Conservation (phyloP, 2,113 vertebrate species). For the Mobula birostris region DNA sequence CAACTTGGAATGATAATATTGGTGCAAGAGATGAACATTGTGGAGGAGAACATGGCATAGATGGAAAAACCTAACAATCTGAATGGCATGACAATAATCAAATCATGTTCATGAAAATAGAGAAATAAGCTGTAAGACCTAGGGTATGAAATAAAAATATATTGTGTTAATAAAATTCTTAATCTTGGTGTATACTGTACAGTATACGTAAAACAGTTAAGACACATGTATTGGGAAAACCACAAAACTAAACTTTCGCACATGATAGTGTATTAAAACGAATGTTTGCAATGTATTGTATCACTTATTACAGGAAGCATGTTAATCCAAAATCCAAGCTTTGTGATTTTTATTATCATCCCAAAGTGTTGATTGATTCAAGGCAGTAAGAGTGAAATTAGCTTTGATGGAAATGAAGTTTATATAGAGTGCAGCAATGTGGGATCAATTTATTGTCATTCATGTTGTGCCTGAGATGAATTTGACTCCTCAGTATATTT, state of each 20-base stretch:
- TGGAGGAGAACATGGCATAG: not conserved
- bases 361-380: too few species aligned
- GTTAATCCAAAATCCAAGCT: not conserved
- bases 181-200: too few species aligned
- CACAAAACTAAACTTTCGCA: not conserved
- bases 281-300: not conserved
- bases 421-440: not conserved
- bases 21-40: not conserved
- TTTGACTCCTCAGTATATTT: not conserved
- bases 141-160: not conserved
- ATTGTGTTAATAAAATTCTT: not conserved
- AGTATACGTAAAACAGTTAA: not conserved
- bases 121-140: not conserved
- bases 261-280: not conserved
- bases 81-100: not conserved
- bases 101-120: not conserved
- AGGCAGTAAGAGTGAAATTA: not conserved
- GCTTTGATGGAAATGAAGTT: not conserved
- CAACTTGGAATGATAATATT: not conserved
- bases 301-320: not conserved
- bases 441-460: not conserved
- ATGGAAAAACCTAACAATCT: not conserved
- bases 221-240: not conserved
- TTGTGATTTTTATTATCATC: not conserved
- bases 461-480: not conserved